Conservation (phyloP, 2,888 invertebrate genomes). For the Parascotia fuliginaria region DNA sequence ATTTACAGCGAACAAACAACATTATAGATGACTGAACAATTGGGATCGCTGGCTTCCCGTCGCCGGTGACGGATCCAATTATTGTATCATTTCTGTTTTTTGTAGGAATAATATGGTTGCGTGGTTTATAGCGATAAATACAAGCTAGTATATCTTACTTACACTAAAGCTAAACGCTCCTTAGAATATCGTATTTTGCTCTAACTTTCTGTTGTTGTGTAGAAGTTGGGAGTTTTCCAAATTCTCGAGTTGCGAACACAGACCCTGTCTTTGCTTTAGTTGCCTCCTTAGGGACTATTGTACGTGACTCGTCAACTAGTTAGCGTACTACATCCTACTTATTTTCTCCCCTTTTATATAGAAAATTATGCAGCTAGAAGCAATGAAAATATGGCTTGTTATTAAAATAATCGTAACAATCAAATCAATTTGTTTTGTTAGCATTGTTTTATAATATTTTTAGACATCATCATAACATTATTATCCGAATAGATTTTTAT, state of each 20-base stretch:
- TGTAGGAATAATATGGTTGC: too few relatives aligned
- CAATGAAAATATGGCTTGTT: too few relatives aligned
- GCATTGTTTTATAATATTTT: too few relatives aligned
- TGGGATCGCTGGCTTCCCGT: slow-evolving; percentile 2
- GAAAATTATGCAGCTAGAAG: too few relatives aligned
- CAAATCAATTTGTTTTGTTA: too few relatives aligned
- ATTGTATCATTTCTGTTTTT: background rate
- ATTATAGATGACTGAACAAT: slow-evolving; percentile 28
- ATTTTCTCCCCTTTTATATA: slow-evolving; percentile 19
- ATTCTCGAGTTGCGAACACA: slow-evolving; percentile 24
- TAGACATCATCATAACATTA: too few relatives aligned
- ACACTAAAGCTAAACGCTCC: slow-evolving; percentile 26
- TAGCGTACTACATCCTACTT: slow-evolving; percentile 26
- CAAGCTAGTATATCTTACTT: slow-evolving; percentile 12
- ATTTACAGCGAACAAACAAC: slow-evolving; percentile 16
- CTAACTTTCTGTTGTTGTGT: slow-evolving; percentile 34
- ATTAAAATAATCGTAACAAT: too few relatives aligned
- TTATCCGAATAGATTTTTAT: too few relatives aligned
- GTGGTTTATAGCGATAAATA: slow-evolving; percentile 9
- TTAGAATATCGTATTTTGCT: slow-evolving; percentile 22
- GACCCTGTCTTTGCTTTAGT: slow-evolving; percentile 21
- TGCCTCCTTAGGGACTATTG: slow-evolving; percentile 25
- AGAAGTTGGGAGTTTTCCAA: slow-evolving; percentile 32
- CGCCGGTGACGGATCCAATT: slow-evolving; percentile 3
- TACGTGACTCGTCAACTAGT: slow-evolving; percentile 42